These are phyloP conservation scores for Tetragonula clypearis DNA, from an alignment of 1,140 invertebrate species.

Conservation along the genomic window DNA sequence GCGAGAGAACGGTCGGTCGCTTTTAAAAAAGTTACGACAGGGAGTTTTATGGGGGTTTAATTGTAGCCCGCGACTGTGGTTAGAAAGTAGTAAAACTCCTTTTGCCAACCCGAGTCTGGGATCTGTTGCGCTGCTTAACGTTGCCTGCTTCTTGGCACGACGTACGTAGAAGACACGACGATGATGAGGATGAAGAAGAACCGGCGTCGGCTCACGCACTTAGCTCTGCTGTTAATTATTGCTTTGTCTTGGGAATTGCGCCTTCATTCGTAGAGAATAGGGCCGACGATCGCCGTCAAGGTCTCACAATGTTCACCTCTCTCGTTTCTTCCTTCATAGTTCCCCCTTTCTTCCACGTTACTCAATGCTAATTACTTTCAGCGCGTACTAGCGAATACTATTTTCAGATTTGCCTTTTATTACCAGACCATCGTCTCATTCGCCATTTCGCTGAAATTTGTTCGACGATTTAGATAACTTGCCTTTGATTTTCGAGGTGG, in stretches of 20 bases:
- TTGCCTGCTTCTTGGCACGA: slow-evolving; percentile 47
- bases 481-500: not conserved
- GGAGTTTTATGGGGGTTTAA: slow-evolving; percentile 78
- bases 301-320: not conserved
- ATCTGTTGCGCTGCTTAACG: slow-evolving; percentile 67
- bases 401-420: not conserved
- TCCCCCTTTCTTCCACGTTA: too few species aligned
- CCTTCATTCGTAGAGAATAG: slow-evolving; percentile 46
- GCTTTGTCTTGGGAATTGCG: slow-evolving; percentile 62
- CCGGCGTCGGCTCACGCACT: slow-evolving; percentile 54
- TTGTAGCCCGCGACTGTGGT: slow-evolving; percentile 77
- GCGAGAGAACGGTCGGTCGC: slow-evolving; percentile 60
- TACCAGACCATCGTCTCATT: not conserved
- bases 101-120: slow-evolving; percentile 48
- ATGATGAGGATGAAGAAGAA: slow-evolving; percentile 48
- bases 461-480: not conserved
- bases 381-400: not conserved
- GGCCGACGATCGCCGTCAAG: slow-evolving; percentile 53
- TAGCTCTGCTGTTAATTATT: slow-evolving; percentile 66
- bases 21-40: slow-evolving; percentile 78
- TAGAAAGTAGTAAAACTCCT: slow-evolving; percentile 79
- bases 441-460: not conserved
- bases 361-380: not conserved
- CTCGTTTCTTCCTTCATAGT: not conserved
- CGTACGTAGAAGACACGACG: slow-evolving; percentile 40